Percentiles rank a stretch among this genome's conserved stretches.
Evolutionary conservation across 2,797 vertebrate genomes (phyloP).

Genomic region (Ctenopoma multispine): DNA sequence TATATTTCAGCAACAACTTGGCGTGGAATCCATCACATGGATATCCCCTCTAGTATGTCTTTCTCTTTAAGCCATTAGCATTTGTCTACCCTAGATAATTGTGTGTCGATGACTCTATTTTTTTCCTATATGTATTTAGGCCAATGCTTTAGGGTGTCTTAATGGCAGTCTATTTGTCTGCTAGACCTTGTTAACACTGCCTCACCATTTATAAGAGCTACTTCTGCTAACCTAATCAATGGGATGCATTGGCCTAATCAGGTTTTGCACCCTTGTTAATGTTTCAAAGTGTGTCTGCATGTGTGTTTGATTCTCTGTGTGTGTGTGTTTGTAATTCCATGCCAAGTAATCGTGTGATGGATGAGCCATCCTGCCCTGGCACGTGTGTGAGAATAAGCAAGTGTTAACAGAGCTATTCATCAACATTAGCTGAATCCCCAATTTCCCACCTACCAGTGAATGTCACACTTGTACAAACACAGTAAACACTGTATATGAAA

Average conservation of each 20-base stretch:
- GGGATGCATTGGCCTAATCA: conserved; percentile 75
- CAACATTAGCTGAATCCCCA: conserved; percentile 60
- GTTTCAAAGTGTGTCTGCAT: conserved; percentile 51
- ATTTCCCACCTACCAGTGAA: conserved; percentile 23
- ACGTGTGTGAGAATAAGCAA: conserved; percentile 62
- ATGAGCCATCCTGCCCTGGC: conserved; percentile 55
- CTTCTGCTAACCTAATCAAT: conserved; percentile 79
- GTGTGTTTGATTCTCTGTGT: conserved; percentile 16
- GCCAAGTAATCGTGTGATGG: conserved; percentile 66
- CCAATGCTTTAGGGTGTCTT: conserved; percentile 54
- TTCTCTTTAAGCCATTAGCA: conserved; percentile 66
- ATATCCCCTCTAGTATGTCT: conserved; percentile 26
- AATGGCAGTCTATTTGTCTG: conserved; percentile 76
- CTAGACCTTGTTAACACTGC: conserved; percentile 71
- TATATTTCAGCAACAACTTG: conserved; percentile 64
- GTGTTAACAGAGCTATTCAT: conserved; percentile 64
- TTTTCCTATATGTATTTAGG: conserved; percentile 68
- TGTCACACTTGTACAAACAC: not conserved
- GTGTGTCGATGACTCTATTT: conserved; percentile 65
- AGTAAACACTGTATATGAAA: conserved; percentile 23
- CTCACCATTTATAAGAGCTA: conserved; percentile 70
- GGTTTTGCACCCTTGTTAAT: conserved; percentile 69
- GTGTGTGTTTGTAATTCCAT: conserved; percentile 24
- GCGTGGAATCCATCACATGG: conserved; percentile 63
- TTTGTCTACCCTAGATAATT: conserved; percentile 67